Conservation (phyloP, 92 coral and sea anemone species). For the Bergia puertoricense region DNA sequence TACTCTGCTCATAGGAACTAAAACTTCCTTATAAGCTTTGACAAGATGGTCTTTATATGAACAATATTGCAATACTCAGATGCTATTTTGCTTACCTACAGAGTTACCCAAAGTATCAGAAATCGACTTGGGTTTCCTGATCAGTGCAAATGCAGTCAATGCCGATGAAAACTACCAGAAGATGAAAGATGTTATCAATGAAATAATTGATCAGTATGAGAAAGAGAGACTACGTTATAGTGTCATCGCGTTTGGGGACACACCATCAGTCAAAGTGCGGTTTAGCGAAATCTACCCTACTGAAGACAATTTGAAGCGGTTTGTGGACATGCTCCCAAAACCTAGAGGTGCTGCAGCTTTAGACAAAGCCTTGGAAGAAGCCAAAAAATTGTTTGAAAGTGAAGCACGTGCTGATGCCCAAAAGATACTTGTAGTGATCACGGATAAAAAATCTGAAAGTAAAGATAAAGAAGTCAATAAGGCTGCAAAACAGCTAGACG, state of each 20-base stretch:
- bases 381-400: conserved; percentile 54
- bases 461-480: conserved; percentile 44
- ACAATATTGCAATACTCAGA: too few relatives aligned
- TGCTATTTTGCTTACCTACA: not conserved
- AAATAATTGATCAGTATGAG: conserved; percentile 25
- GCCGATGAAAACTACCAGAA: conserved; percentile 33
- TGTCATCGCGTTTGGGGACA: conserved; percentile 44
- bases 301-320: conserved; percentile 42
- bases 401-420: conserved; percentile 73
- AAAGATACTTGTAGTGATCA: conserved; percentile 71
- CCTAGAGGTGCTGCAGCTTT: conserved; percentile 60
- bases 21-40: too few relatives aligned
- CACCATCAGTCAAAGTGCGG: conserved; percentile 46
- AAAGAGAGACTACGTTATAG: conserved; percentile 50
- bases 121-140: conserved; percentile 46
- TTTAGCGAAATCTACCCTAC: conserved; percentile 59
- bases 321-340: conserved; percentile 50
- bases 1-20: too few relatives aligned
- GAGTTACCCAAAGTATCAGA: conserved; percentile 31
- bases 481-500: conserved; percentile 65
- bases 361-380: conserved; percentile 67
- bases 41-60: too few relatives aligned
- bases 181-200: conserved; percentile 27
- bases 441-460: conserved; percentile 68
- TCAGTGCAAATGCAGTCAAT: conserved; percentile 29